Evolutionary conservation across 1,140 invertebrate genomes (phyloP), one percentile per base, ranked within the genome.

Genomic region (Helicorthomorpha holstii): DNA sequence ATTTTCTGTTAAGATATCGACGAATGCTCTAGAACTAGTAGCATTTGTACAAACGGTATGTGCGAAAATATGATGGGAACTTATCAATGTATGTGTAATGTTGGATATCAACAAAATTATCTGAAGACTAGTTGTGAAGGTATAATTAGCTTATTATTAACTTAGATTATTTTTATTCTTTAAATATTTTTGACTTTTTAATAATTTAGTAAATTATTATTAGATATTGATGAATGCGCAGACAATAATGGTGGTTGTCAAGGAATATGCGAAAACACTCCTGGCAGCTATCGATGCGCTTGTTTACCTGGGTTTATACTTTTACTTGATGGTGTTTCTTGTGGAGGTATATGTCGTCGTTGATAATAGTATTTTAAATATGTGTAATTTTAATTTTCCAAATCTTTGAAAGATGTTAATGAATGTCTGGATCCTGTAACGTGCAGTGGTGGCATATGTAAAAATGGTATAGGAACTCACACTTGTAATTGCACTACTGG

Each of bases 31-130:
- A 71, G 80, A 48, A 84, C 81, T 0, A 83, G 81, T 54, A 83
- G 82, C 7, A 85, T 87, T 27, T 87, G 83, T 61, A 84, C 82
- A 10, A 85, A 87, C 65, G 83, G 83, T 2, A 79, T 83, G 2
- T 89, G 85, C 63, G 81, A 87, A 63, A 92, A 93, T 59, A 80
- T 79, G 65, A 81, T 83, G 73, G 86, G 86, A 10, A 85, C 83
- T 1, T 92, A 86, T 65, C 81, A 84, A 60, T 92, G 87, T 64
- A 77, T 81, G 42, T 93, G 89, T 62, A 81, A 85, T 60, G 79
- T 82, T 49, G 84, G 84, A 0, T 85, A 83, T 60, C 73, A 77
- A 42, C 82, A 80, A 63, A 79, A 74, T 23, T 72, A 70, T 12
- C 69, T 75, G 63, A 70, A 76, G 61, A 72, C 75, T 34, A 71